Evolutionary conservation across 2,113 vertebrate species (phyloP), one percentile per base, ranked within the genome.

Genomic region (Vulpes vulpes): DNA sequence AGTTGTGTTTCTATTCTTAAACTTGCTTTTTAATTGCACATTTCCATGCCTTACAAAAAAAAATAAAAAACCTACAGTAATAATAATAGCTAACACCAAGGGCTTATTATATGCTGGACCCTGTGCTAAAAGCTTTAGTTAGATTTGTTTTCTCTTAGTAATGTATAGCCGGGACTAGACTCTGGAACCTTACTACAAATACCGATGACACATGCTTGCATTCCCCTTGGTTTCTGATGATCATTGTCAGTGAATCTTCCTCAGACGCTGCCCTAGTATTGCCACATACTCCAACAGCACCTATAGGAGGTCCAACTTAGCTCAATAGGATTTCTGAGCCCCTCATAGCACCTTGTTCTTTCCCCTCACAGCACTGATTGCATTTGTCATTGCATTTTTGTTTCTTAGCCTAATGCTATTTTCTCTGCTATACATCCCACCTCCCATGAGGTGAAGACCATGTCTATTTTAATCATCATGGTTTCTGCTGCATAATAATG

Each of bases 1-100:
- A 90, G 5, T 43, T 65, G 27, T 62, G 17, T 17, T 94, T 82
- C 43, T 94, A 22, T 60, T 90, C 80, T 92, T 94, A 83, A 85
- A 87, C 11, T 80, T 74, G 35, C 10, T 95, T 55, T 55, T 10
- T 86, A 82, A 87, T 69, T 4, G 7, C 17, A 86, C 30, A 92
- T 94, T 90, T 71, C 27, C 5, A 60, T 90, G 62, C 1, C 74
- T 73, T 88, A 20, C 30, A 60, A 65, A 60, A 38, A 4, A 85
- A 43, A n/a, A n/a, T n/a, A n/a, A 69, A 35, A 74, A 17, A 1
- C 67, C 32, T 60, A n/a, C 17, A 17, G 5, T 43, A 95, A 30
- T 67, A 88, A 32, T n/a, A 57, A 74, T 22, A 51, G 19, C 19
- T 69, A 88, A 53, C 3, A 22, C 2, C 15, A 83, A 73, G 57